phyloP scores from a whole-genome alignment of 2,113 vertebrate species.

The Columbina picui region DNA sequence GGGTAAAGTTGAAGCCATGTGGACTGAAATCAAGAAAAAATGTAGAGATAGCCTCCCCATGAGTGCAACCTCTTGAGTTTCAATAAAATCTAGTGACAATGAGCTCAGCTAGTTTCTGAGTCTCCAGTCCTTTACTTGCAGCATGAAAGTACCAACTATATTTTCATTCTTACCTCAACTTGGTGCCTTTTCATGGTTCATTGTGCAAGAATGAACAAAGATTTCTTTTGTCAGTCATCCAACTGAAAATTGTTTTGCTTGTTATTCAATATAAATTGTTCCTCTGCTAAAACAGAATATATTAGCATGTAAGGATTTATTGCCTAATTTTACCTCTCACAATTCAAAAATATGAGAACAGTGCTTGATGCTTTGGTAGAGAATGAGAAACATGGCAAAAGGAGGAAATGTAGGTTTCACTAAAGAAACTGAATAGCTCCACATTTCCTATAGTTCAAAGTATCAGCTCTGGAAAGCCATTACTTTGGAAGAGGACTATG shows the following conservation, averaged over 20 bases:
- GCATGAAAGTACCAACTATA: slow-evolving; percentile 48
- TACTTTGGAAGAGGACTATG: not conserved
- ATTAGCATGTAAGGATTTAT: slow-evolving; percentile 71
- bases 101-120: slow-evolving; percentile 40
- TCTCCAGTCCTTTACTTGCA: slow-evolving; percentile 36
- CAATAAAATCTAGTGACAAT: slow-evolving; percentile 42
- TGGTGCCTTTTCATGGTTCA: slow-evolving; percentile 71
- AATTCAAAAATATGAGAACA: slow-evolving; percentile 40
- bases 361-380: not conserved
- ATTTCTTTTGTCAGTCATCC: slow-evolving; percentile 75
- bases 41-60: slow-evolving; percentile 4
- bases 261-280: slow-evolving; percentile 76
- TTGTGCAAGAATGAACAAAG: slow-evolving; percentile 72
- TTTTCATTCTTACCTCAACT: slow-evolving; percentile 65
- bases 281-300: slow-evolving; percentile 70
- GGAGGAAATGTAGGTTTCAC: not conserved
- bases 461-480: not conserved
- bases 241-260: slow-evolving; percentile 75
- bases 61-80: slow-evolving; percentile 23
- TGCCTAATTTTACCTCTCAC: slow-evolving; percentile 58
- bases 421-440: not conserved
- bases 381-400: slow-evolving; percentile 8
- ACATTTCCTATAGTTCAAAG: not conserved
- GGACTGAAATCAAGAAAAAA: slow-evolving; percentile 43
- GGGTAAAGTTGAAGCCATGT: slow-evolving; percentile 20